Base-by-base conservation (phyloP, 2,888 invertebrate species). In the Margaritifera margaritifera region DNA sequence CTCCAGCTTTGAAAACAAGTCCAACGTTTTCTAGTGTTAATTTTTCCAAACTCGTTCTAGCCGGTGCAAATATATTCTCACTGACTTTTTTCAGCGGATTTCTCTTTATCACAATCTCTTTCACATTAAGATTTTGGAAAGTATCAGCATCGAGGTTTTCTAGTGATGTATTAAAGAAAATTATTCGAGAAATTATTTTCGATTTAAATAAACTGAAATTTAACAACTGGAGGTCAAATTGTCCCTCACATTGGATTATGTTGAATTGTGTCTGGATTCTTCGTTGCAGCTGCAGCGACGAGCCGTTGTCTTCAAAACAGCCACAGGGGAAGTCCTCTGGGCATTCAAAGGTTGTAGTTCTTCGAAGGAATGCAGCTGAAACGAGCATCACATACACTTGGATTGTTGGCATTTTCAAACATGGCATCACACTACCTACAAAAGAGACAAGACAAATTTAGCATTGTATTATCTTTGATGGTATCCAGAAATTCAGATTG, bases 271-370 rank as follows among this genome's bases (percentile, higher is more conserved):
- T 42, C 62, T 56, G 0, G 25, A 27, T 19, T 64, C 57, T 24
- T 63, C 63, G 15, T 58, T 51, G 42, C 42, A 42, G 15, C 15
- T 42, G 42, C 42, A 15, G 15, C 2, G 58, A 50, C 61, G 56
- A 68, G 62, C 59, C 59, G 53, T 50, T 25, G 50, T 69, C 70
- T 51, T 61, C 58, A 31, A 56, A 63, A 52, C 75, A 75, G 25
- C 72, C 68, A 59, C 75, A 75, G 59, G 75, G 65, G 52, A 53
- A 51, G 6, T 72, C 51, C 62, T 70, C 66, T 51, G 68, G 68
- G 64, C 75, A 75, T 11, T 69, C 60, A 25, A 72, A 65, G 52
- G 65, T 51, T 11, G 25, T 63, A 42, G 42, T 15, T 42, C 42
- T 42, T 3, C 15, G 42, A 42, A 42, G 42, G 42, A 42, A 42